phyloP scores from a whole-genome alignment of 2,888 invertebrate genomes.

The Griposia aprilina region DNA sequence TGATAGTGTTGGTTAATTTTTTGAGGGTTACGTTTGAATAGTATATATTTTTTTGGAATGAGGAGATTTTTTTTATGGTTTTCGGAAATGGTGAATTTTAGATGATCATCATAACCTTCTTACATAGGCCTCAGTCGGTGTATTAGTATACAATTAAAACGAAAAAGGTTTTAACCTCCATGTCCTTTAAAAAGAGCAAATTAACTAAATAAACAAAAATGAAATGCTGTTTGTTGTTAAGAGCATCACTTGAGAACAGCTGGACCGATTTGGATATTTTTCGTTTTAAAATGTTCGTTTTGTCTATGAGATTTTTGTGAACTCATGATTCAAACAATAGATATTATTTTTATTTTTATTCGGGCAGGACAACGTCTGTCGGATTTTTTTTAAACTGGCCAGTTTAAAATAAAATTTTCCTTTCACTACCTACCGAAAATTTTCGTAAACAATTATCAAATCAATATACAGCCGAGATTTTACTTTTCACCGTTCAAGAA shows the following conservation, averaged over 20 bases:
- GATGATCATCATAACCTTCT: neutral
- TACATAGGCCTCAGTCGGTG: neutral
- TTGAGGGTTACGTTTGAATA: neutral
- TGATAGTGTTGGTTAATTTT: neutral
- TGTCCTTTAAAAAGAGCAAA: neutral
- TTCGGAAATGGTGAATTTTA: neutral
- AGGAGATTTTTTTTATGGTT: neutral
- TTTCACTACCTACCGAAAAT: neutral
- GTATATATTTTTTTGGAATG: neutral
- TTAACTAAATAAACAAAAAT: neutral
- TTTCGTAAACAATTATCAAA: neutral
- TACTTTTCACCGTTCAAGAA: conserved; percentile 1
- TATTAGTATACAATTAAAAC: neutral
- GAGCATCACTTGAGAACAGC: too few species aligned
- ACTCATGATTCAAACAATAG: too few species aligned
- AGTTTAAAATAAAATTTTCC: too few species aligned
- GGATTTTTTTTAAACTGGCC: too few species aligned
- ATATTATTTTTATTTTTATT: too few species aligned
- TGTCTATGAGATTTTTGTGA: too few species aligned
- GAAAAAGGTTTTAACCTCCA: neutral
- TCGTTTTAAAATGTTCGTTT: too few species aligned
- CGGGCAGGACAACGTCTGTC: too few species aligned
- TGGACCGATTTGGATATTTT: too few species aligned
- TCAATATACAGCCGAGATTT: neutral
- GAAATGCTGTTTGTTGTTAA: too few species aligned